Percentiles rank a stretch among this genome's conserved stretches.
These are phyloP conservation scores for Pomatorhinus ruficollis DNA, from an alignment of 2,113 vertebrate genomes.

Conservation along the genomic window DNA sequence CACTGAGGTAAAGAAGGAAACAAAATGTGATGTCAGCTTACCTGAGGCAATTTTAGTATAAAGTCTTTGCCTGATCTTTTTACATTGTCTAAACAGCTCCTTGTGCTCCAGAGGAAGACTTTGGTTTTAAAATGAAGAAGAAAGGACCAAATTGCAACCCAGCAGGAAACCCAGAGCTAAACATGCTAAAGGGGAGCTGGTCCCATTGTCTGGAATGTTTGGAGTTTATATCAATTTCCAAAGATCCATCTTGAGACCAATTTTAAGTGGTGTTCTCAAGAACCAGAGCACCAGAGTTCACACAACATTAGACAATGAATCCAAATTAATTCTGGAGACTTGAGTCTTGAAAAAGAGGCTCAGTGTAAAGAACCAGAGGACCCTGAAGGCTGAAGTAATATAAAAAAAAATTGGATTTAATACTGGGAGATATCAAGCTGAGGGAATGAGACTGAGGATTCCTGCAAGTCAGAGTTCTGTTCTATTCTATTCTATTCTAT, in stretches of 20 bases:
- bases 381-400: background rate
- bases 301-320: background rate
- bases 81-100: background rate
- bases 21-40: background rate
- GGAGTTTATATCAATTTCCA: background rate
- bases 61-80: background rate
- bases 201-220: background rate
- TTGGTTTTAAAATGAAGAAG: background rate
- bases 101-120: background rate
- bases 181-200: rapidly evolving
- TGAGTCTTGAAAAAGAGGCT: background rate
- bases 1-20: background rate
- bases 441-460: background rate
- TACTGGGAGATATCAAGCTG: background rate
- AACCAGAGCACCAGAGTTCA: background rate
- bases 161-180: rapidly evolving
- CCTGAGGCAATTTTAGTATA: background rate
- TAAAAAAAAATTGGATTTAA: background rate
- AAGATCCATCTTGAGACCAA: background rate
- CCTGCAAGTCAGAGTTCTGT: background rate
- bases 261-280: background rate
- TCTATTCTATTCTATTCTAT: background rate
- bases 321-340: background rate
- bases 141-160: background rate
- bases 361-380: background rate